These are phyloP conservation scores for Telmatochromis sp. DNA, from an alignment of 2,113 vertebrate species.

Conservation along the genomic window DNA sequence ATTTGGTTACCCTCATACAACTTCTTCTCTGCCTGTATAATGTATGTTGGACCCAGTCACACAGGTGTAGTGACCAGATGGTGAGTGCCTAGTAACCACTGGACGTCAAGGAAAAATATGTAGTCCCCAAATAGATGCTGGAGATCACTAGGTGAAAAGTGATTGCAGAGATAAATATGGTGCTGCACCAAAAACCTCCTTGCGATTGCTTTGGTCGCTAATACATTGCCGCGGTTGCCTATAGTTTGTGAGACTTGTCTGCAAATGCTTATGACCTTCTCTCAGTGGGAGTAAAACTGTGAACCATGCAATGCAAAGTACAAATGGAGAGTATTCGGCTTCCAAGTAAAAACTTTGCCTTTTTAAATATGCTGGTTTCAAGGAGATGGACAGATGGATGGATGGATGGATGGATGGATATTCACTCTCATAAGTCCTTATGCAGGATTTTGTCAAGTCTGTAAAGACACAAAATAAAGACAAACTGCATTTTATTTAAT, in stretches of 20 bases:
- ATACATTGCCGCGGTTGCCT: not conserved
- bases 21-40: not conserved
- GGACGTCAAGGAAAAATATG: not conserved
- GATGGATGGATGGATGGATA: not conserved
- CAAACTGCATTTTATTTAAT: not conserved
- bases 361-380: not conserved
- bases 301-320: not conserved
- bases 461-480: not conserved
- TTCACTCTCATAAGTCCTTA: not conserved
- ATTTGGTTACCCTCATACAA: not conserved
- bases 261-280: not conserved
- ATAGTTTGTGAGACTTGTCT: not conserved
- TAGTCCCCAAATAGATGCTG: not conserved
- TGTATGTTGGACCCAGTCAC: not conserved
- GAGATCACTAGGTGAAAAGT: not conserved
- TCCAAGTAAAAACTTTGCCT: not conserved
- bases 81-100: not conserved
- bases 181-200: not conserved
- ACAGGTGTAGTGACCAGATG: not conserved
- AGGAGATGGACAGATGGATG: not conserved
- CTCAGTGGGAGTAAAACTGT: not conserved
- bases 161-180: not conserved
- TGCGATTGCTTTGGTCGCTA: not conserved
- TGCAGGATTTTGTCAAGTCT: not conserved
- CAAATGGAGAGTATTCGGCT: not conserved